Evolutionary conservation across 2,888 invertebrate genomes (phyloP).

Genomic region (Andrena marginata): DNA sequence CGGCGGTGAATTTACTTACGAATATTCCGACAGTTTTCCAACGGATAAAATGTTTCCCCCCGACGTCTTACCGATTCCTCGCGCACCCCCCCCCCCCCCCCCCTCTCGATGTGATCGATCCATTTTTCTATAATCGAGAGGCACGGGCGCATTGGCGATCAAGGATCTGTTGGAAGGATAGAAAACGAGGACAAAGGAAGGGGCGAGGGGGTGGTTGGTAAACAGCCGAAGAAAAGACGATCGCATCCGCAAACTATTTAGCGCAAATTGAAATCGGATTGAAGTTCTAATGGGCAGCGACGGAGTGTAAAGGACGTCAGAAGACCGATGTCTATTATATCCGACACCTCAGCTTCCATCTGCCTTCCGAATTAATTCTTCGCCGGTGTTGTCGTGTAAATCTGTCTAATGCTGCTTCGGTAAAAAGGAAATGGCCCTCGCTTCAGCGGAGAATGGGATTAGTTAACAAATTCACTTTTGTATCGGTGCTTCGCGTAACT

Average conservation of each 20-base stretch:
- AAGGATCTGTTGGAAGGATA: slow-evolving; percentile 21
- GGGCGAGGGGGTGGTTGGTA: slow-evolving; percentile 29
- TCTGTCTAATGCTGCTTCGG: not conserved
- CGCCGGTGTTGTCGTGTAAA: not conserved
- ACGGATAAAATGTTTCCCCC: not conserved
- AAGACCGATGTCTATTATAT: slow-evolving; percentile 55
- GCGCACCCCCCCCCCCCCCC: slow-evolving; percentile 1
- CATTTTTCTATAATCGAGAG: slow-evolving; percentile 66
- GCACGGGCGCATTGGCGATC: slow-evolving; percentile 18
- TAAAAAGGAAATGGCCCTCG: not conserved
- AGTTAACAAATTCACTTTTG: not conserved
- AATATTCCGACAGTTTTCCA: not conserved
- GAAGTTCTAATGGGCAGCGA: slow-evolving; percentile 64
- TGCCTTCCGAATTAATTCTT: not conserved
- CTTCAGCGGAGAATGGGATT: not conserved
- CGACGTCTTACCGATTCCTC: not conserved
- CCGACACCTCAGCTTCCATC: slow-evolving; percentile 31
- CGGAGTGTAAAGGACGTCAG: slow-evolving; percentile 38
- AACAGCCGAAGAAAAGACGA: slow-evolving; percentile 41
- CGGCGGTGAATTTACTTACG: not conserved
- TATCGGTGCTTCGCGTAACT: too few relatives aligned
- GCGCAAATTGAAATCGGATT: slow-evolving; percentile 71
- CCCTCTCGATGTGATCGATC: slow-evolving; percentile 55
- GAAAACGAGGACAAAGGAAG: not conserved
- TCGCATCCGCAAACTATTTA: slow-evolving; percentile 72